phyloP scores from a whole-genome alignment of 2,113 vertebrate species.

The Lepidothrix coronata region DNA sequence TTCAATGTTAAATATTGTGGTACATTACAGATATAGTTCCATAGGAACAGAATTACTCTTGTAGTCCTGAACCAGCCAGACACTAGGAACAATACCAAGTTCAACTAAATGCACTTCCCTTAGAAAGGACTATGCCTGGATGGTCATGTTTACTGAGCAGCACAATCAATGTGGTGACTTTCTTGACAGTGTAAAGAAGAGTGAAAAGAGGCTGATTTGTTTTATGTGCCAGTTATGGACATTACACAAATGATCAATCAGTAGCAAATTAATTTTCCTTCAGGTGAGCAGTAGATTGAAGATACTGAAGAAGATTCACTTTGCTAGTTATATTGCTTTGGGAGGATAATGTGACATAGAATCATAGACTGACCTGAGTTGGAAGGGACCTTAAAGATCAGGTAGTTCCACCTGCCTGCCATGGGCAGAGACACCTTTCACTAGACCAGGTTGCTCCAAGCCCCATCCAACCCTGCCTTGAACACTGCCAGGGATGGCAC shows the following conservation, averaged over 20 bases:
- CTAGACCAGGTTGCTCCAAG: background rate
- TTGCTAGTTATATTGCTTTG: background rate
- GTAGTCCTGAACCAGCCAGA: background rate
- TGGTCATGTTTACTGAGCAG: background rate
- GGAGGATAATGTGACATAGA: background rate
- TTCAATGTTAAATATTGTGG: background rate
- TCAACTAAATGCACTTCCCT: background rate
- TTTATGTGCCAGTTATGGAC: background rate
- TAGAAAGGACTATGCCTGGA: background rate
- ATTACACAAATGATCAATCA: background rate
- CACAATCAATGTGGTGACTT: background rate
- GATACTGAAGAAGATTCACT: background rate
- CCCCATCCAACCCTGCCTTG: background rate
- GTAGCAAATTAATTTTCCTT: background rate
- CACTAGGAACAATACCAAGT: background rate
- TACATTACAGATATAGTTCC: background rate
- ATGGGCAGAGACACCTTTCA: background rate
- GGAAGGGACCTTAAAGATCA: background rate
- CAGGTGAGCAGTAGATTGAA: background rate
- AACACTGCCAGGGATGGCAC: background rate
- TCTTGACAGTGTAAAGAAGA: background rate
- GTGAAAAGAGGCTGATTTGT: background rate
- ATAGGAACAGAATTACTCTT: background rate
- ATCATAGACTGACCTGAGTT: background rate
- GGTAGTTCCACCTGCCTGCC: background rate